Base-by-base conservation (phyloP, 2,888 invertebrate genomes). In the Agonum fuliginosum region DNA sequence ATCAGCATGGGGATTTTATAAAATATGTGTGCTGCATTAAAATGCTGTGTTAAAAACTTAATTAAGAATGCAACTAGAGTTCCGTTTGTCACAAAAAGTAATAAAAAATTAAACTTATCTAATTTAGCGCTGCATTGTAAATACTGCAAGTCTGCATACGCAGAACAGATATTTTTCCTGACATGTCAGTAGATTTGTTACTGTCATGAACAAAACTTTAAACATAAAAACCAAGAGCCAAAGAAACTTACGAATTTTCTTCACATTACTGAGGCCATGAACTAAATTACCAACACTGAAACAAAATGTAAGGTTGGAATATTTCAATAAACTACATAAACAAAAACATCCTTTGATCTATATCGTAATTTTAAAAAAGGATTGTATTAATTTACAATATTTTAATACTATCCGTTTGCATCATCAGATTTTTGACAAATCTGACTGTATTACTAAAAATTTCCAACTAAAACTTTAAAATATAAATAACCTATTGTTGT, bases 11-110 rank as follows among this genome's bases (percentile, higher is more conserved):
- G 77, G 58, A 70, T 70, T 51, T 77, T 27, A 70, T 77, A 70
- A 62, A 74, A 74, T 76, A 76, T 77, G 70, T 77, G 77, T 54
- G 77, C 22, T 54, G 77, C 58, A 77, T 70, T 54, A 70, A 37
- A 77, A 67, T 67, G 46, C 76, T 67, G 62, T 67, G 76, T 77
- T 77, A 77, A 77, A 76, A 77, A 77, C 77, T 77, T 77, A 69
- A 77, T 77, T 77, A 77, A 75, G 77, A 58, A 77, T 77, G 70
- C 77, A 77, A 43, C 69, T 48, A 51, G n/a, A 20, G 69, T 54
- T 41, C 20, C 58, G 24, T 51, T 48, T 58, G 69, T 77, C 54
- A 77, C 70, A 77, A 77, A 76, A 77, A 41, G 43, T 20, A 58
- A 46, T 46, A 65, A 62, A 58, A 72, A 72, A 58, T 58, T 14